Percentiles rank a stretch among this genome's conserved stretches.
Conservation (phyloP, 2,888 invertebrate species). For the Tortrix viridana region DNA sequence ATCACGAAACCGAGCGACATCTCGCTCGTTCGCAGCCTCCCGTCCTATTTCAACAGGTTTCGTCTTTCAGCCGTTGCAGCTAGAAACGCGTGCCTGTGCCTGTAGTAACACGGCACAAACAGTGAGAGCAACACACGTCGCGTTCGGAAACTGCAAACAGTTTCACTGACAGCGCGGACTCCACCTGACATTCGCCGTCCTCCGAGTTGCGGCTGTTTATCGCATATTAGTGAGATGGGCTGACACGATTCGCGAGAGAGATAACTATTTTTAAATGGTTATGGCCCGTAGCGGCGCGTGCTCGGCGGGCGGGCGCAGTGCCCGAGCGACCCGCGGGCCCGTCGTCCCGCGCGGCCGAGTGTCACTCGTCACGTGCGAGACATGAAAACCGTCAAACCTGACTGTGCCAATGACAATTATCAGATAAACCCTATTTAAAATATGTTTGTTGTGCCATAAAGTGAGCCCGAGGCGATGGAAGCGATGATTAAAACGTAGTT, state of each 20-base stretch:
- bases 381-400: constrained; percentile 64
- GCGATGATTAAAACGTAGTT: constrained; percentile 62
- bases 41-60: constrained; percentile 83
- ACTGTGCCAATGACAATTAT: constrained; percentile 70
- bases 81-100: constrained; percentile 70
- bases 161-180: constrained; percentile 78
- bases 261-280: constrained; percentile 77
- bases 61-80: constrained; percentile 80
- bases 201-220: constrained; percentile 58
- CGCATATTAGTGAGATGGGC: constrained; percentile 66
- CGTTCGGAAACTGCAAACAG: constrained; percentile 75
- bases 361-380: constrained; percentile 60
- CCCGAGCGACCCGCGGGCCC: constrained; percentile 59
- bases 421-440: constrained; percentile 57
- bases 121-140: constrained; percentile 77
- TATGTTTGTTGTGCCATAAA: constrained; percentile 52
- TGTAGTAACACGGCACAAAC: constrained; percentile 81
- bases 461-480: constrained; percentile 57
- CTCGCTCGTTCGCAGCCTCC: constrained; percentile 69
- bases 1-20: constrained; percentile 50
- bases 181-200: constrained; percentile 74
- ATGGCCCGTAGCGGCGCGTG: constrained; percentile 63
- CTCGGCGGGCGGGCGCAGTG: constrained; percentile 64
- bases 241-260: constrained; percentile 59
- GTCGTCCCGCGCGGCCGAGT: constrained; percentile 57